A percentile compares a stretch with the other conserved stretches of the same genome.
These are phyloP conservation scores for Camelus dromedarius DNA, from an alignment of 2,113 vertebrate species.

Conservation along the genomic window DNA sequence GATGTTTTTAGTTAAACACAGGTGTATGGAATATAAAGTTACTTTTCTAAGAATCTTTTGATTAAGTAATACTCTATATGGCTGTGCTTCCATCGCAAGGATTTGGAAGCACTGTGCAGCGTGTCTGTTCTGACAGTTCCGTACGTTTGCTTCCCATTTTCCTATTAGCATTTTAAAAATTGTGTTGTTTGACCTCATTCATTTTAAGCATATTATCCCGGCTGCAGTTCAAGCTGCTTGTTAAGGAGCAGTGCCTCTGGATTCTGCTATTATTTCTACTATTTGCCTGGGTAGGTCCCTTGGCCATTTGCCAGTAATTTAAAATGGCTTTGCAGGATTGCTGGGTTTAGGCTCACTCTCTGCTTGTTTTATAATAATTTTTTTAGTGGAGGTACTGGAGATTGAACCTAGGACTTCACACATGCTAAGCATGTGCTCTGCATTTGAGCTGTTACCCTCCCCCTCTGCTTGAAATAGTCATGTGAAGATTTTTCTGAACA, in stretches of 20 bases:
- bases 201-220: not conserved
- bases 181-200: not conserved
- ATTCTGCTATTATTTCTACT: not conserved
- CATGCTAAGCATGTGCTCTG: too few species aligned
- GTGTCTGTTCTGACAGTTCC: not conserved
- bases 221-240: not conserved
- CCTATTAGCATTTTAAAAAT: conserved; percentile 44
- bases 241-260: not conserved
- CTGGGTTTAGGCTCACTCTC: not conserved
- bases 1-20: not conserved
- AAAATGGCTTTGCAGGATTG: conserved; percentile 45
- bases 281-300: not conserved
- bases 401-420: too few species aligned
- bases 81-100: not conserved
- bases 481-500: too few species aligned
- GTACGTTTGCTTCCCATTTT: conserved; percentile 9
- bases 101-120: not conserved
- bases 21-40: not conserved
- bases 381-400: too few species aligned
- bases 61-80: not conserved
- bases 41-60: not conserved
- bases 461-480: too few species aligned
- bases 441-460: too few species aligned
- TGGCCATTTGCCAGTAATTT: conserved; percentile 29
- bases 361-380: conserved; percentile 8